phyloP scores from a whole-genome alignment of 2,797 vertebrate genomes.

The Glossophaga mutica region DNA sequence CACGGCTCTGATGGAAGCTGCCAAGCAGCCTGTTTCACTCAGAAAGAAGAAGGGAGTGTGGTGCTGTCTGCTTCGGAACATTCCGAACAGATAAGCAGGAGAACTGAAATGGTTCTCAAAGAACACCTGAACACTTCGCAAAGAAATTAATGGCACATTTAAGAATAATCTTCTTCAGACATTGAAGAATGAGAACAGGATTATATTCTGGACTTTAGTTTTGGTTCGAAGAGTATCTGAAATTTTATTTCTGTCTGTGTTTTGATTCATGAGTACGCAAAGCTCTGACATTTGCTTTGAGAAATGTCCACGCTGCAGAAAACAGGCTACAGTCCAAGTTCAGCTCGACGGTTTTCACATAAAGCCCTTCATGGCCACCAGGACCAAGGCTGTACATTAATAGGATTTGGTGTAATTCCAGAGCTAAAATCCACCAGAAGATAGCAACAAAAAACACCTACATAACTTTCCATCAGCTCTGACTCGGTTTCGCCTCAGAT shows the following conservation, averaged over 20 bases:
- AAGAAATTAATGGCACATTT: background rate
- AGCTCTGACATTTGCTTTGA: conserved; percentile 48
- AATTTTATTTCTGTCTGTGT: conserved; percentile 59
- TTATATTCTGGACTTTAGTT: background rate
- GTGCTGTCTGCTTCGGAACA: background rate
- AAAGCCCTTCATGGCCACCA: background rate
- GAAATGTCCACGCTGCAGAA: background rate
- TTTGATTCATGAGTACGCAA: conserved; percentile 43
- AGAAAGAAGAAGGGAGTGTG: background rate
- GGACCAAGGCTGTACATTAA: background rate
- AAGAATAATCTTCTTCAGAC: background rate
- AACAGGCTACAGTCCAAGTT: background rate
- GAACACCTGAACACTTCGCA: background rate
- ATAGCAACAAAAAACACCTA: background rate
- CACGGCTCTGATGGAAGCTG: background rate
- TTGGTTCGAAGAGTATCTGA: conserved; percentile 1
- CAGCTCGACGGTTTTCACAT: background rate
- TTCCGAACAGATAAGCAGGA: background rate
- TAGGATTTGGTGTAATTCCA: conserved; percentile 19
- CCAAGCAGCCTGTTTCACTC: background rate
- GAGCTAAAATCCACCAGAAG: conserved; percentile 18
- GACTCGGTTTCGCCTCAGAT: background rate
- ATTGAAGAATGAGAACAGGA: background rate
- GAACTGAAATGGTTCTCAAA: background rate
- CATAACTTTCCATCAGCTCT: background rate